Evolutionary conservation across 2,797 vertebrate species (phyloP).

Genomic region (Xerus rutilus): DNA sequence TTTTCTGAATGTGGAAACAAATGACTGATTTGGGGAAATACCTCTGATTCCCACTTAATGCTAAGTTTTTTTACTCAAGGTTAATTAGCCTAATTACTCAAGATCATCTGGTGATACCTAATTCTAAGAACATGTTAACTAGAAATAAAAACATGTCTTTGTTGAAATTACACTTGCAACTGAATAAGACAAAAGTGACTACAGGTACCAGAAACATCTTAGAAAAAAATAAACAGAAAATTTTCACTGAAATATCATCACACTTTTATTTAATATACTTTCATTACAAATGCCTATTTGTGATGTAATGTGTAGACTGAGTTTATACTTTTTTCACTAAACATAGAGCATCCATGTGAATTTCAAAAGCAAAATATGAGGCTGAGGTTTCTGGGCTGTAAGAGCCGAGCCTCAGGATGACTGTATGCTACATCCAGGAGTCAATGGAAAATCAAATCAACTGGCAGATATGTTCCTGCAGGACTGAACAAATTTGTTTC

Average conservation of each 20-base stretch:
- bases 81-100: neutral
- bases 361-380: neutral
- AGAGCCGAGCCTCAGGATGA: neutral
- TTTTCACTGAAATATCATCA: neutral
- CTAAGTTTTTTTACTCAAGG: neutral
- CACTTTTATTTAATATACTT: neutral
- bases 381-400: rapidly evolving
- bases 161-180: neutral
- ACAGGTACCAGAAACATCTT: neutral
- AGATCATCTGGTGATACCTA: neutral
- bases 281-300: neutral
- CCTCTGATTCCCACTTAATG: neutral
- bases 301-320: neutral
- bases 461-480: neutral
- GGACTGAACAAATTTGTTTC: neutral
- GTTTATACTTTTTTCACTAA: neutral
- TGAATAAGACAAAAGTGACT: neutral
- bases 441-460: neutral
- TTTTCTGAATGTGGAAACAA: neutral
- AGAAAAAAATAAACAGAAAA: neutral
- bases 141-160: neutral
- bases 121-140: neutral
- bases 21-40: neutral
- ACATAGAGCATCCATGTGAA: neutral
- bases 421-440: no score